Base-by-base conservation (phyloP, 2,113 vertebrate genomes). In the Dasypus novemcinctus region DNA sequence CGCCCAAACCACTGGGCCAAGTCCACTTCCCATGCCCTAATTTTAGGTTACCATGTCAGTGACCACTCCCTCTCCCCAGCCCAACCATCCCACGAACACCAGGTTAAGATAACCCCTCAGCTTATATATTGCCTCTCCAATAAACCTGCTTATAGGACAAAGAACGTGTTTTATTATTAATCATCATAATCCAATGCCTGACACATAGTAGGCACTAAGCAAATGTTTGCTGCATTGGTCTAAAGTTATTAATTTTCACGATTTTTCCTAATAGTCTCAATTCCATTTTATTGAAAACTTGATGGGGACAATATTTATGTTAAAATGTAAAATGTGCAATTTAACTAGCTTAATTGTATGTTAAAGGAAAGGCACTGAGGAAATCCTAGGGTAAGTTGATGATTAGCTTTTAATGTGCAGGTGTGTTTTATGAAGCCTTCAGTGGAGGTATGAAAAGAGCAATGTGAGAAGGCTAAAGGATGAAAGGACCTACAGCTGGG, bases 201-300 rank as follows among this genome's bases (percentile, higher is more conserved):
- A 7, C 46, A 68, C 27, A 41, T 41, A 82, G 57, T 43, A 31
- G 57, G 57, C 38, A 20, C n/a, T 76, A 79, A 84, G 33, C 59
- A 57, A 94, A 79, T 96, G 20, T 43, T 86, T 57, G 41, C 79
- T 46, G 21, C 74, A 81, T 86, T 95, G 49, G 36, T 90, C 41
- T 93, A 71, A 71, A 49, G 49, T 52, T 41, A 78, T 59, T 95
- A 27, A 64, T 81, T 93, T 85, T 82, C 52, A 76, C n/a, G 79
- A 95, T 90, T 90, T 66, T 59, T 36, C 63, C 23, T 79, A 31
- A 4, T 66, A 64, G 43, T 80, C 15, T 93, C 64, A 86, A 80
- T 49, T 46, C 31, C 76, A 69, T 91, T 94, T 94, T 76, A 83
- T 43, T 83, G 76, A 94, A 91, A 96, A 81, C 36, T 49, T 71